Conservation (phyloP, 2,113 vertebrate genomes). For the Laticauda laticaudata region DNA sequence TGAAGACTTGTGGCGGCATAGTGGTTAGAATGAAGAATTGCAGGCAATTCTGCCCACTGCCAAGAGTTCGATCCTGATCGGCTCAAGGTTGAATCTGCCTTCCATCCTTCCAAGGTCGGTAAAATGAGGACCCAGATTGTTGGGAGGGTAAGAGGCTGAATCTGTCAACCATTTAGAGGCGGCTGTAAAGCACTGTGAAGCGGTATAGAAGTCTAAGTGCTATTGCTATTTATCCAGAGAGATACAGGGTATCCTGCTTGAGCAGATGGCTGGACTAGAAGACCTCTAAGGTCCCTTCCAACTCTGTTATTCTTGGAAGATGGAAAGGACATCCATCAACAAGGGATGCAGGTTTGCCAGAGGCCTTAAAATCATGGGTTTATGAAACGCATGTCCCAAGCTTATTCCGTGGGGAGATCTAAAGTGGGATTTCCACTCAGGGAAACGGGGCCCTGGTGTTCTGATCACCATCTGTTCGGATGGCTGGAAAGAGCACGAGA, state of each 20-base stretch:
- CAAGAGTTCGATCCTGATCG: too few species aligned
- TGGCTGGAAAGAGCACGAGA: slow-evolving; percentile 49
- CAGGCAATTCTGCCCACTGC: too few species aligned
- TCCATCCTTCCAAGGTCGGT: too few species aligned
- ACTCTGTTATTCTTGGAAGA: background rate
- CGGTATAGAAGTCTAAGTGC: too few species aligned
- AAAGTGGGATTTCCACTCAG: slow-evolving; percentile 61
- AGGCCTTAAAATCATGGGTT: slow-evolving; percentile 57
- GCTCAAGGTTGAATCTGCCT: too few species aligned
- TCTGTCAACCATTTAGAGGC: too few species aligned
- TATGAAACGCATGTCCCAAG: slow-evolving; percentile 62
- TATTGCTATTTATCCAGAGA: too few species aligned
- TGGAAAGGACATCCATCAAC: background rate
- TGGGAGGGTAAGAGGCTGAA: too few species aligned
- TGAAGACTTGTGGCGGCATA: too few species aligned
- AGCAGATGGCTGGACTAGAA: background rate
- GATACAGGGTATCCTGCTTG: background rate
- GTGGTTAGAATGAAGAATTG: too few species aligned
- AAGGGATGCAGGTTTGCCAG: slow-evolving; percentile 49
- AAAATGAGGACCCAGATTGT: too few species aligned
- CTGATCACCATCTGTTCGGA: slow-evolving; percentile 50
- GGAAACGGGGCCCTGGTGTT: slow-evolving; percentile 54
- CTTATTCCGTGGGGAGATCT: slow-evolving; percentile 51
- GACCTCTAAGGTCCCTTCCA: background rate
- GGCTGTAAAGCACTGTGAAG: too few species aligned